phyloP scores from a whole-genome alignment of 2,888 invertebrate species.

The Cheilosia soror region DNA sequence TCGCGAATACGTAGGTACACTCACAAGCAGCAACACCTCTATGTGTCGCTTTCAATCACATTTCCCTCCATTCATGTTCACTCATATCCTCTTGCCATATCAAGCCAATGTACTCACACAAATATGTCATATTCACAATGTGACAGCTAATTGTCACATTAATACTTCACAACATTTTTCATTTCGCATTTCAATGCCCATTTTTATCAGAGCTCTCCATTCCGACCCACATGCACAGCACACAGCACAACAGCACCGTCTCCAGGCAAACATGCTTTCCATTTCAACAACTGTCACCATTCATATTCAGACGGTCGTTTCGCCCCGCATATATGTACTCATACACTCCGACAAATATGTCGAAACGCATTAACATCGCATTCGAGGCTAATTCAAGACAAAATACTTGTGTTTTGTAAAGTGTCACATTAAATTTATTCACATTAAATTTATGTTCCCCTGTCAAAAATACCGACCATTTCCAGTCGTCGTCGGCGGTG shows the following conservation, averaged over 20 bases:
- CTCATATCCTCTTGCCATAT: conserved; percentile 5
- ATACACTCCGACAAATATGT: conserved; percentile 79
- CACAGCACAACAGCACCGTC: not conserved
- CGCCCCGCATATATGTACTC: conserved; percentile 49
- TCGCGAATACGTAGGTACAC: too few species aligned
- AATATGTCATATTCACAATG: conserved; percentile 51
- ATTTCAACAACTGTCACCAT: conserved; percentile 74
- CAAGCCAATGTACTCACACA: conserved; percentile 12
- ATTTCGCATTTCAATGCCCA: conserved; percentile 69
- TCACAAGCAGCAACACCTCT: conserved; percentile 3
- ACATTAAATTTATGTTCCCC: conserved; percentile 53
- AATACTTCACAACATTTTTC: conserved; percentile 63
- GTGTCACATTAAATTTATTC: conserved; percentile 71
- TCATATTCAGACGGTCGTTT: conserved; percentile 64
- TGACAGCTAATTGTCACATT: conserved; percentile 70
- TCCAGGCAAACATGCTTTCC: conserved; percentile 54
- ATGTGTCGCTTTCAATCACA: conserved; percentile 26
- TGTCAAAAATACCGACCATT: conserved; percentile 44
- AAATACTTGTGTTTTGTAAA: conserved; percentile 75
- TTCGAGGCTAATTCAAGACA: conserved; percentile 82
- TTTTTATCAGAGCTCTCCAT: conserved; percentile 48
- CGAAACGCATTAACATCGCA: conserved; percentile 84
- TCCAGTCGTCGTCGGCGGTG: not conserved
- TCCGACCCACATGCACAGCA: conserved; percentile 25
- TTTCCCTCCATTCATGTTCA: conserved; percentile 9